phyloP scores from a whole-genome alignment of 2,797 vertebrate genomes.

The Dromococcyx pavoninus region DNA sequence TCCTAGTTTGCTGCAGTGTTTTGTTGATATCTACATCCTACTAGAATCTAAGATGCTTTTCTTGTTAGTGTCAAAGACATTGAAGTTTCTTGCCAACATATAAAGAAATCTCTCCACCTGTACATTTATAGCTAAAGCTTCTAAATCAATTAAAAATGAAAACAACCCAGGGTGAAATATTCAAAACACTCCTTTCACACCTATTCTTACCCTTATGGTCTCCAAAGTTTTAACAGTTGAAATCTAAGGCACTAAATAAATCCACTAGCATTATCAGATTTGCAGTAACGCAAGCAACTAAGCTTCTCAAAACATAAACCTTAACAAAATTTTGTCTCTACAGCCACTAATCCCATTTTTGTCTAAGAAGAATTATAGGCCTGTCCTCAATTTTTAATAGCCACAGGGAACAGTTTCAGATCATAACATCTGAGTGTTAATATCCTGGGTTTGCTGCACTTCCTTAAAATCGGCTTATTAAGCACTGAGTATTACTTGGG shows the following conservation, averaged over 20 bases:
- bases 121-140: neutral
- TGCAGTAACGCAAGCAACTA: slow-evolving; percentile 15
- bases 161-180: neutral
- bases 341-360: neutral
- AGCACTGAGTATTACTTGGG: neutral
- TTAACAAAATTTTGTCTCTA: neutral
- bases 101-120: neutral
- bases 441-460: neutral
- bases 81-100: neutral
- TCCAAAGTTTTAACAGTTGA: neutral
- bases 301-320: neutral
- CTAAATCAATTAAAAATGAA: slow-evolving; percentile 50
- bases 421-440: neutral
- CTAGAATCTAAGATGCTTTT: neutral
- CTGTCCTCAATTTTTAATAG: neutral
- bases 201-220: neutral
- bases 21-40: neutral
- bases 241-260: slow-evolving; percentile 38
- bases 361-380: neutral
- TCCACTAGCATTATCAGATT: slow-evolving; percentile 29
- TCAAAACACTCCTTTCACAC: neutral
- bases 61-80: neutral
- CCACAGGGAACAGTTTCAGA: neutral
- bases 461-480: neutral
- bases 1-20: neutral